These are phyloP conservation scores for Grammomys surdaster DNA, from an alignment of 2,113 vertebrate genomes.

Conservation along the genomic window DNA sequence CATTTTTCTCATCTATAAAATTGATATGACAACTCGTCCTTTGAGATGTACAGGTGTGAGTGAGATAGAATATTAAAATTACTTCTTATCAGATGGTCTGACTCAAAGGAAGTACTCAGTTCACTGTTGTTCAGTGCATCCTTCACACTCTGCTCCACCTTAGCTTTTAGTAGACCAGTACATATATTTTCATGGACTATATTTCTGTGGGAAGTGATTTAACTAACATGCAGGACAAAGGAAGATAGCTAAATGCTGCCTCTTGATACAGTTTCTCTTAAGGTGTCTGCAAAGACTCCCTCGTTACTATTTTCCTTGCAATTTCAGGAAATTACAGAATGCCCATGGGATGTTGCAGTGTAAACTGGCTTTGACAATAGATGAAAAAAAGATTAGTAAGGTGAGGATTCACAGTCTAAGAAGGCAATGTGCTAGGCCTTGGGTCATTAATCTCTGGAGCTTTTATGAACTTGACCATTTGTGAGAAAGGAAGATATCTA, in stretches of 20 bases:
- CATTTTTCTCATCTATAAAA: slow-evolving; percentile 37
- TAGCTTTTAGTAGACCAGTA: background rate
- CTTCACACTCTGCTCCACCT: background rate
- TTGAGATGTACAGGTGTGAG: background rate
- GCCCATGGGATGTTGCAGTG: background rate
- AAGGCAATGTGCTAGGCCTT: background rate
- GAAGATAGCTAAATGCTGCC: background rate
- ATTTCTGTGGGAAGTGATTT: slow-evolving; percentile 3
- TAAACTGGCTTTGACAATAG: background rate
- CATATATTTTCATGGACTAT: background rate
- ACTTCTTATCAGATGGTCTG: background rate
- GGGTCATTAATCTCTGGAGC: background rate
- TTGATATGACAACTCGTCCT: slow-evolving; percentile 7
- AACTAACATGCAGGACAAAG: background rate
- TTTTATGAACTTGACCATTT: background rate
- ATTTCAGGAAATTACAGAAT: slow-evolving; percentile 37
- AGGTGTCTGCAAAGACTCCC: background rate
- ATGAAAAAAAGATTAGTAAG: background rate
- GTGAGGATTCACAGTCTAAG: background rate
- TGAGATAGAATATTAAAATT: background rate
- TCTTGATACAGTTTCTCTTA: slow-evolving; percentile 41
- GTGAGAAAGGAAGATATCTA: background rate
- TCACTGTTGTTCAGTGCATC: background rate
- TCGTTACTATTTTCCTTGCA: slow-evolving; percentile 11
- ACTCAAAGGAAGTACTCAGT: background rate